Conservation (phyloP, 2,797 vertebrate species). For the Gymnoscopelus microlampas region DNA sequence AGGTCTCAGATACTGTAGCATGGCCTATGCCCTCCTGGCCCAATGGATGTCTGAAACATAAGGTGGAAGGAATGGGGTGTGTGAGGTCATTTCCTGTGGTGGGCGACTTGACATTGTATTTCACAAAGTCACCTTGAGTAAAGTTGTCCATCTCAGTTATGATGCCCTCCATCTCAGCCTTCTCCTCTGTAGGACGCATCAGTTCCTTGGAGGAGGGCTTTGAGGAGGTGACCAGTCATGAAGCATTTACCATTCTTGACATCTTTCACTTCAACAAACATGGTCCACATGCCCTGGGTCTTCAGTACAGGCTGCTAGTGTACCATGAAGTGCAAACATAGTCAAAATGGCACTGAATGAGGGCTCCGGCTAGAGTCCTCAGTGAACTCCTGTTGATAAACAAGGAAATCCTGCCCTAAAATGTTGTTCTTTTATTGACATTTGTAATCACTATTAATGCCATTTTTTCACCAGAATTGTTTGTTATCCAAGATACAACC, state of each 20-base stretch:
- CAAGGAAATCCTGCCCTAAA: too few relatives aligned
- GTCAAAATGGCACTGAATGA: too few relatives aligned
- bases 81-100: conserved; percentile 94
- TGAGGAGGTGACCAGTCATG: conserved; percentile 96
- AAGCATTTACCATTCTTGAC: conserved; percentile 98
- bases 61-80: conserved; percentile 95
- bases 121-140: conserved; percentile 93
- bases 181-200: conserved; percentile 95
- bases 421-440: too few relatives aligned
- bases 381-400: too few relatives aligned
- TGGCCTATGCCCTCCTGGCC: conserved; percentile 95
- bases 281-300: conserved; percentile 97
- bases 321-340: too few relatives aligned
- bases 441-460: too few relatives aligned
- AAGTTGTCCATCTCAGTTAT: conserved; percentile 97
- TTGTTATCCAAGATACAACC: too few relatives aligned
- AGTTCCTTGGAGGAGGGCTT: conserved; percentile 96
- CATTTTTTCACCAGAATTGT: too few relatives aligned
- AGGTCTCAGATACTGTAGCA: conserved; percentile 92
- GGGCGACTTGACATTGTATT: conserved; percentile 96
- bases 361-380: too few relatives aligned
- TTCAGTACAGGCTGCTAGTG: conserved; percentile 88
- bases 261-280: conserved; percentile 98
- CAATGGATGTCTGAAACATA: conserved; percentile 99
- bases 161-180: conserved; percentile 93